phyloP scores from a whole-genome alignment of 2,113 vertebrate genomes.

The Sclerurus mexicanus region DNA sequence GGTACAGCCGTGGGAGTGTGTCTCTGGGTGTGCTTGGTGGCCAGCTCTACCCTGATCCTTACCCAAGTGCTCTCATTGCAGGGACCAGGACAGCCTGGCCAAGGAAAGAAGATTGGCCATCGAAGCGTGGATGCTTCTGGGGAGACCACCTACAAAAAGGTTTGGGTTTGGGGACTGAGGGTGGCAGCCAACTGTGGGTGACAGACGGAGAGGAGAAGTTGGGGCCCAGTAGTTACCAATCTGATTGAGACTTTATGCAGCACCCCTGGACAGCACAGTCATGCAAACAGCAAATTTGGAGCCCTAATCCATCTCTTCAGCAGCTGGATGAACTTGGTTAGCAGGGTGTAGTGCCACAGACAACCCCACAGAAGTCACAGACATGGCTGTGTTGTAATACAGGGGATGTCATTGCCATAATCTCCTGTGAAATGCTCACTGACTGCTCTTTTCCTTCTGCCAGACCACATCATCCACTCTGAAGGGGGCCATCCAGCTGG shows the following conservation, averaged over 20 bases:
- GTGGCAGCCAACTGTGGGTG: no score
- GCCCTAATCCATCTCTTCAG: not conserved
- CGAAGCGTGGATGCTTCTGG: slow-evolving; percentile 94
- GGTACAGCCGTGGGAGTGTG: rapidly evolving
- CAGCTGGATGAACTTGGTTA: not conserved
- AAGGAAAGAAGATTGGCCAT: slow-evolving; percentile 93
- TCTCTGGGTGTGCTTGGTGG: not conserved
- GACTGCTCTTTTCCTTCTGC: not conserved
- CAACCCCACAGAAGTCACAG: not conserved
- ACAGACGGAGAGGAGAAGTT: not conserved
- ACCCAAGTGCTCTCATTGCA: slow-evolving; percentile 40
- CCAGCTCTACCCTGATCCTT: not conserved
- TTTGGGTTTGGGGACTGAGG: not conserved
- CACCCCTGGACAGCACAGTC: not conserved
- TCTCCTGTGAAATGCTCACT: not conserved
- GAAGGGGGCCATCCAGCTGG: slow-evolving; percentile 97
- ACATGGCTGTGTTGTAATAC: not conserved
- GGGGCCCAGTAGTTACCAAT: not conserved
- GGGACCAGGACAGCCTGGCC: slow-evolving; percentile 82
- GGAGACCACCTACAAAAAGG: slow-evolving; percentile 98
- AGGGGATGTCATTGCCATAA: not conserved
- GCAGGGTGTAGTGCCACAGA: not conserved
- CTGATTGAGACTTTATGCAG: not conserved
- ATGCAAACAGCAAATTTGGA: not conserved
- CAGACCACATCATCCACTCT: slow-evolving; percentile 97